phyloP scores from a whole-genome alignment of 2,797 vertebrate genomes.

The Heliangelus exortis region DNA sequence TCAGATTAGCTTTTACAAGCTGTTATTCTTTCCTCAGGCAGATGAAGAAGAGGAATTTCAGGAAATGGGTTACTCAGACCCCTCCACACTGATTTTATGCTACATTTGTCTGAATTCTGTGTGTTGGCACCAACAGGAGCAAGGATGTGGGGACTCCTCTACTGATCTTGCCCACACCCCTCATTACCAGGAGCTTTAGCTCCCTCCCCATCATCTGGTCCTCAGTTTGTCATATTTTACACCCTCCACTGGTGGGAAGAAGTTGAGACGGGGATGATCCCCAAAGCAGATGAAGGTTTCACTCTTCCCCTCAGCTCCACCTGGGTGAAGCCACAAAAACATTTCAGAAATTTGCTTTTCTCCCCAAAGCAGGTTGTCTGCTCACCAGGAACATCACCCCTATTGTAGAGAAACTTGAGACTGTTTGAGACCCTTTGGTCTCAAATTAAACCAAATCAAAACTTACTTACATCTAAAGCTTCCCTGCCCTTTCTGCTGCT shows the following conservation, averaged over 20 bases:
- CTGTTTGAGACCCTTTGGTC: neutral
- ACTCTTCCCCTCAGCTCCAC: rapidly evolving
- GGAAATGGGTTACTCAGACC: neutral
- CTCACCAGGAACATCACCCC: neutral
- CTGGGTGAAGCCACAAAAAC: neutral
- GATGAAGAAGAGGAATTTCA: neutral
- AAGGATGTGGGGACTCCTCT: neutral
- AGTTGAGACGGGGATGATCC: neutral
- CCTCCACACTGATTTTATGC: neutral
- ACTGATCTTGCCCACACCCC: neutral
- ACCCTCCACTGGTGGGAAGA: neutral
- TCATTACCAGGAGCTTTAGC: neutral
- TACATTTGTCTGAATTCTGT: neutral
- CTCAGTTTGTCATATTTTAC: neutral
- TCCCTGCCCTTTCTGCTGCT: neutral
- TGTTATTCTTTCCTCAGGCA: neutral
- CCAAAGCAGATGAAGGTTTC: neutral
- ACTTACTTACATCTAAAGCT: neutral
- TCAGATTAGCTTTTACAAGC: neutral
- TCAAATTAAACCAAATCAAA: neutral
- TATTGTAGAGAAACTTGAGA: neutral
- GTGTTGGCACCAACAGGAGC: rapidly evolving
- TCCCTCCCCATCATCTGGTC: neutral
- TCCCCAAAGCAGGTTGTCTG: neutral
- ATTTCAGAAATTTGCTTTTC: neutral